Base-by-base conservation (phyloP, 1,140 invertebrate genomes). In the Euglossa dilemma region DNA sequence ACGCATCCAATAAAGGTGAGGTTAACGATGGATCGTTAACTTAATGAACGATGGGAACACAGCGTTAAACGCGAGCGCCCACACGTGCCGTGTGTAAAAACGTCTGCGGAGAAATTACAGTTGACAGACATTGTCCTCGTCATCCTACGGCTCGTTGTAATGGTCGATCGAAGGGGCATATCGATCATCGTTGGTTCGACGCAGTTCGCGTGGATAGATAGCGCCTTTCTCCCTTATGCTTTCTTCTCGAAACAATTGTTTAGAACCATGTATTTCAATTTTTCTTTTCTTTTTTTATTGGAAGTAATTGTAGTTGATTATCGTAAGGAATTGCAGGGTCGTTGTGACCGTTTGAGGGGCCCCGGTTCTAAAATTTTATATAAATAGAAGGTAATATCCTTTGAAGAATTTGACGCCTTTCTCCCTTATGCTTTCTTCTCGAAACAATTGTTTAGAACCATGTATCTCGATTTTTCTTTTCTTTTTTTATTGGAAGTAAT, bases 21-120 rank as follows among this genome's bases (percentile, higher is more conserved):
- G 83, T 92, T 92, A 92, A 92, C 88, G 91, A 92, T 86, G 86
- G 89, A 91, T 92, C 92, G 90, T 93, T 93, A 92, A 92, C 89
- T 91, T 92, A 92, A 92, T 92, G 92, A 92, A 92, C 91, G 91
- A 92, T 90, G 85, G 85, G 83, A 88, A 89, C 90, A 91, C 80
- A 87, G 85, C 84, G 88, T 91, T 90, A 87, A 90, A 91, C 89
- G 77, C 80, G 80, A 70, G 77, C 80, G 69, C 76, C 72, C 72
- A 86, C 80, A 92, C 87, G 81, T 85, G 76, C 56, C 66, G 54
- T 12, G 75, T 80, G 86, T 85, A 89, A 88, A 87, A 90, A 80
- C 66, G 79, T 71, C 80, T 66, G 71, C 79, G 80, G 69, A 88
- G 84, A 84, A 90, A 84, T 86, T 84, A 82, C 70, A 87, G 79